Evolutionary conservation across 2,797 vertebrate genomes (phyloP), one percentile per base, ranked within the genome.

Genomic region (Cercopithecus diana): DNA sequence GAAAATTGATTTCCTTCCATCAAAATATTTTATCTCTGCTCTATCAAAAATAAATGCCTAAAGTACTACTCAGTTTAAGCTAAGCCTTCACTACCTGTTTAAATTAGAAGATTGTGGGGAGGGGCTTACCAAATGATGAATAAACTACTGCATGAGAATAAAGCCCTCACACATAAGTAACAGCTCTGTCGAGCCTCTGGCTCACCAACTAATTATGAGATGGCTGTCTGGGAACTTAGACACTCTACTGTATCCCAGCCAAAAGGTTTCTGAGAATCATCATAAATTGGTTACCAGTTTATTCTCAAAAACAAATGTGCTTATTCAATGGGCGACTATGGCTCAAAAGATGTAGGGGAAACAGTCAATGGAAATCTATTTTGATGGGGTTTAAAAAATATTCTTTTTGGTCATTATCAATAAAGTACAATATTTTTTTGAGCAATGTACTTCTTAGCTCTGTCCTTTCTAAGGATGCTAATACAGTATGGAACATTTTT

Each of bases 1-100:
- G 90, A 93, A 98, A 98, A 97, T 94, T 97, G 96, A 97, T 92
- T 97, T 97, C 93, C 95, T 97, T 97, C 97, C 80, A 98, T 98
- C 97, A 98, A 97, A 98, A 97, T 97, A 97, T 98, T 97, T 97
- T 96, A 94, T 95, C 80, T 97, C 58, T 97, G 90, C 55, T 97
- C 96, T 97, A 94, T 98, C 93, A 97, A 98, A 98, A 96, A 91
- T 93, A 94, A 97, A 95, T 94, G 45, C 88, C 48, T 94, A 96
- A 83, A 88, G 76, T 33, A 96, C 89, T 81, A 7, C n/a, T 14
- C n/a, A 19, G 39, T 88, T 93, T 95, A 85, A 90, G 73, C 73
- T 94, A 89, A 93, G 76, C 58, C 26, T 86, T 95, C 48, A 76
- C 30, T 90, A 80, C 61, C 81, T 83, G 58, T 79, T 96, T 96